Percentiles rank a stretch among this genome's conserved stretches.
Evolutionary conservation across 2,113 vertebrate species (phyloP).

Genomic region (Poeciliopsis prolifica): DNA sequence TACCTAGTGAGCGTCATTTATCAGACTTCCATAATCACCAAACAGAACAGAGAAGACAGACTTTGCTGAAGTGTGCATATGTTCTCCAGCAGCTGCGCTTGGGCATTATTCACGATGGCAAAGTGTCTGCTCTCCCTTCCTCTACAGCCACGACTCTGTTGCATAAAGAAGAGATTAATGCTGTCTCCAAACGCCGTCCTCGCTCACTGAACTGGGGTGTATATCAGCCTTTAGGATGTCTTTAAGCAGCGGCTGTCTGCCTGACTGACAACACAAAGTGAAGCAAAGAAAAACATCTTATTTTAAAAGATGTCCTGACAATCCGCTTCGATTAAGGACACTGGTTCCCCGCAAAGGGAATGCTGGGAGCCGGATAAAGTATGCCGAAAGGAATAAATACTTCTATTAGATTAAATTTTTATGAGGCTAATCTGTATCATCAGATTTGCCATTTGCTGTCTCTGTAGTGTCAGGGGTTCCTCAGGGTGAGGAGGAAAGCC

Average conservation of each 20-base stretch:
- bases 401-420: slow-evolving; percentile 12
- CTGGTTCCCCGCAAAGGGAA: background rate
- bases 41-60: slow-evolving; percentile 20
- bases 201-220: slow-evolving; percentile 7
- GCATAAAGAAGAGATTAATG: slow-evolving; percentile 37
- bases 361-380: slow-evolving; percentile 1
- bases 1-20: slow-evolving; percentile 43
- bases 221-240: slow-evolving; percentile 45
- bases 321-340: slow-evolving; percentile 23
- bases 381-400: background rate
- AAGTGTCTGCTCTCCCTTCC: slow-evolving; percentile 12
- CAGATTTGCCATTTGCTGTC: background rate
- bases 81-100: slow-evolving; percentile 10
- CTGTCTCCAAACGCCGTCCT: slow-evolving; percentile 21
- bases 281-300: slow-evolving; percentile 16
- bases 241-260: slow-evolving; percentile 43
- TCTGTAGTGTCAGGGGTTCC: background rate
- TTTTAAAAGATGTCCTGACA: slow-evolving; percentile 26
- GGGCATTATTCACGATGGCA: slow-evolving; percentile 35
- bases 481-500: background rate
- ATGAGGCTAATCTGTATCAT: slow-evolving; percentile 9
- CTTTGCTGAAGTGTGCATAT: slow-evolving; percentile 7
- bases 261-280: slow-evolving; percentile 34
- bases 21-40: slow-evolving; percentile 51
- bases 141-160: slow-evolving; percentile 7